These are phyloP conservation scores for Amniataba percoides DNA, from an alignment of 2,797 vertebrate genomes.

Conservation along the genomic window DNA sequence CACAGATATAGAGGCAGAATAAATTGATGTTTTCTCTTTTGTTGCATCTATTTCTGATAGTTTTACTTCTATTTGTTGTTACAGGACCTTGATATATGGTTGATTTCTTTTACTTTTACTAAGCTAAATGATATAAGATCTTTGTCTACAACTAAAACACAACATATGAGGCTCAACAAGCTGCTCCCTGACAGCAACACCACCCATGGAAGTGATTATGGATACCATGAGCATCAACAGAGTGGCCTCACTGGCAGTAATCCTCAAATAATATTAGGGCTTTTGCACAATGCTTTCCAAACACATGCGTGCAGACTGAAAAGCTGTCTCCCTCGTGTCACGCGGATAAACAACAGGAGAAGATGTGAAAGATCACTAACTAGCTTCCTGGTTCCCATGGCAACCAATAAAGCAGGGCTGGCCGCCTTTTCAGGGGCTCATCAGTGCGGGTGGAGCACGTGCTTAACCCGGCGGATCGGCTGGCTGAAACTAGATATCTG, in stretches of 20 bases:
- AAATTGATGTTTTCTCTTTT: not conserved
- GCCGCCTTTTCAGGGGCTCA: constrained; percentile 42
- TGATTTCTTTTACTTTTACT: not conserved
- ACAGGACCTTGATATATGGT: not conserved
- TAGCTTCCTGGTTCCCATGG: constrained; percentile 71
- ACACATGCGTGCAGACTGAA: constrained; percentile 29
- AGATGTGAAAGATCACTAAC: constrained; percentile 70
- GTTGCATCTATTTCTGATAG: not conserved
- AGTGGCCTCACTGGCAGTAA: not conserved
- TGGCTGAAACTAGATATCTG: constrained; percentile 13
- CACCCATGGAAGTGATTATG: constrained; percentile 5
- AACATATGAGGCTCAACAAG: not conserved
- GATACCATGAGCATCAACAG: constrained; percentile 13
- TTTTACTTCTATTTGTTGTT: not conserved
- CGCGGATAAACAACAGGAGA: constrained; percentile 37
- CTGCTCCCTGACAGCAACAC: not conserved
- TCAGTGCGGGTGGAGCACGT: constrained; percentile 17
- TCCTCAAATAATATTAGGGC: not conserved
- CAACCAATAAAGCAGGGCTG: constrained; percentile 54
- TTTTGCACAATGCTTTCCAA: constrained; percentile 8
- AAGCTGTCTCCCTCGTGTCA: constrained; percentile 31
- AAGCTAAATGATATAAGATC: not conserved
- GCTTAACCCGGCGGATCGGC: constrained; percentile 30
- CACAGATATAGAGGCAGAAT: not conserved
- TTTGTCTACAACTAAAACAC: not conserved